Conservation (phyloP, 2,888 invertebrate species). For the Drosophila ustulata region DNA sequence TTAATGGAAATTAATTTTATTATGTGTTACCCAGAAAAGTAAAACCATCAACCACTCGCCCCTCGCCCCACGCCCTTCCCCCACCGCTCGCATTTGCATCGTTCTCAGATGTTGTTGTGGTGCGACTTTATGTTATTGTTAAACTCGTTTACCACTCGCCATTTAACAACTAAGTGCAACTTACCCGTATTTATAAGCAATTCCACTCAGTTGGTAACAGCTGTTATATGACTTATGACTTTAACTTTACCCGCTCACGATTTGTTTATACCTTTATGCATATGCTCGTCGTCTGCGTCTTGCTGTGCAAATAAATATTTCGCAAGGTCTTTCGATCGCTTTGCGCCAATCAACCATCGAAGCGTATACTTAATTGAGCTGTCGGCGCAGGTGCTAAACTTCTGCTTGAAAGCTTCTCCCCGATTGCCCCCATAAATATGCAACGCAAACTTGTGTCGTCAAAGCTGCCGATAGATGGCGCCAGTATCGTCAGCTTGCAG, state of each 20-base stretch:
- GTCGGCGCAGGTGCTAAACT: slow-evolving; percentile 40
- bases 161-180: slow-evolving; percentile 76
- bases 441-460: slow-evolving; percentile 1
- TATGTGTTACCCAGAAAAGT: slow-evolving; percentile 46
- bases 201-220: slow-evolving; percentile 27
- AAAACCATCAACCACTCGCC: neutral
- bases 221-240: neutral
- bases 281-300: neutral
- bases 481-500: neutral
- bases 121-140: slow-evolving; percentile 51
- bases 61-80: slow-evolving; percentile 1
- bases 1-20: slow-evolving; percentile 64
- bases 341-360: neutral
- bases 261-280: slow-evolving; percentile 13
- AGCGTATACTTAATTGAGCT: slow-evolving; percentile 1
- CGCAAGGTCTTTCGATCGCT: slow-evolving; percentile 50
- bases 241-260: slow-evolving; percentile 2
- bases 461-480: slow-evolving; percentile 40
- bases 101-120: slow-evolving; percentile 20
- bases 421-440: slow-evolving; percentile 3
- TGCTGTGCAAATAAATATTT: slow-evolving; percentile 37
- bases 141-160: slow-evolving; percentile 62
- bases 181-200: slow-evolving; percentile 53
- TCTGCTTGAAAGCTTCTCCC: slow-evolving; percentile 26
- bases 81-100: slow-evolving; percentile 12